Base-by-base conservation (phyloP, 2,797 vertebrate species). In the Gobionotothen gibberifrons region DNA sequence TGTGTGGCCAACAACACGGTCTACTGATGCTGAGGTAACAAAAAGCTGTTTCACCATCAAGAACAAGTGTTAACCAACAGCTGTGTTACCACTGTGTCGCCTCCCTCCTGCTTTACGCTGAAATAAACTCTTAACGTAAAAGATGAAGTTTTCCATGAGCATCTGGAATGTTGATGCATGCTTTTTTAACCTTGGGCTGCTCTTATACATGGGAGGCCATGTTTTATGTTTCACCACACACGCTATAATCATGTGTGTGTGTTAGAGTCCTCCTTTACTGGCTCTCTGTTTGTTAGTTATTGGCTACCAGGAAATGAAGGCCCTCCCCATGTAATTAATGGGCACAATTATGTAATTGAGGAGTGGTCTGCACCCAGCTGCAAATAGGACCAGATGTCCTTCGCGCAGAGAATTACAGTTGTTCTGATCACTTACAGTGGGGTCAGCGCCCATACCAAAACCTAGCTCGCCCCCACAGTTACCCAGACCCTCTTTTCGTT, bases 311-410 rank as follows among this genome's bases (percentile, higher is more conserved):
- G 89, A 92, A 90, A 88, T 81, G 82, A 90, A 83, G 83, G 78
- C 87, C 84, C 79, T 72, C 68, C 71, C 78, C 58, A 0, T 76
- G 81, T 91, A 94, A 94, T 95, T 94, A 93, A 95, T 92, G 88
- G 89, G 79, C 49, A 78, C 86, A 94, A 93, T 95, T 93, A 94
- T 93, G 87, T 91, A 89, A 92, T 87, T 88, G 86, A 89, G 89
- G 81, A 90, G 86, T 76, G 91, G 90, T 90, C 90, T 91, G 88
- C 89, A 86, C 68, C 76, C 58, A 71, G 75, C 82, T 70, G 63
- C 87, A 88, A 91, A 85, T 52, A 83, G 76, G 80, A 86, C 87
- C 92, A 93, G 90, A 92, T 91, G 92, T 87, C 86, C 76, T 43
- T 7, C 4, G 2, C 63, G 61, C 49, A 5, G 36, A 84, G 69